Percentiles rank a stretch among this genome's conserved stretches.
phyloP scores from a whole-genome alignment of 2,888 invertebrate species.

The Tinea pellionella region DNA sequence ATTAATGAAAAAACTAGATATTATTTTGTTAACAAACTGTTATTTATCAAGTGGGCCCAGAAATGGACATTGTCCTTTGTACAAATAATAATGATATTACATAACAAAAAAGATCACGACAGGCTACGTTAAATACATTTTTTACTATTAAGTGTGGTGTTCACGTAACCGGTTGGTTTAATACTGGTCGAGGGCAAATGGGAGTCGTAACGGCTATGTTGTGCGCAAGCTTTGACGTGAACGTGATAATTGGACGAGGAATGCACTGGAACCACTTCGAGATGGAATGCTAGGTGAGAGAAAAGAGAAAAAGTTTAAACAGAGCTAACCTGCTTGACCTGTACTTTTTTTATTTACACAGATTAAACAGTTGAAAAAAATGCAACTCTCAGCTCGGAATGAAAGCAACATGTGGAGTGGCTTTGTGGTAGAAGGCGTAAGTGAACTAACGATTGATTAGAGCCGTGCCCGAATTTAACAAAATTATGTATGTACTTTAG shows the following conservation, averaged over 20 bases:
- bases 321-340: neutral
- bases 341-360: too few species aligned
- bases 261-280: neutral
- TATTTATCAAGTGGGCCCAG: too few species aligned
- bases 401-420: too few species aligned
- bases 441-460: too few species aligned
- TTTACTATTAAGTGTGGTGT: neutral
- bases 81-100: neutral
- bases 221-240: conserved; percentile 28
- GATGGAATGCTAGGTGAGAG: neutral
- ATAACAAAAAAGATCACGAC: neutral
- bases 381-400: too few species aligned
- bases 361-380: too few species aligned
- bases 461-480: too few species aligned
- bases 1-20: too few species aligned
- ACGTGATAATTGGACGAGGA: conserved; percentile 15
- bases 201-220: conserved; percentile 45
- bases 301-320: neutral
- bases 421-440: too few species aligned
- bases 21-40: too few species aligned
- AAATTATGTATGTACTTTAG: too few species aligned
- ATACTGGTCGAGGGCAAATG: conserved; percentile 44
- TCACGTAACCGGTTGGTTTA: conserved; percentile 11
- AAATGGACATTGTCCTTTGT: too few species aligned
- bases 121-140: neutral